Percentiles rank a stretch among this genome's conserved stretches.
Conservation (phyloP, 2,797 vertebrate species). For the Etheostoma nigrum region DNA sequence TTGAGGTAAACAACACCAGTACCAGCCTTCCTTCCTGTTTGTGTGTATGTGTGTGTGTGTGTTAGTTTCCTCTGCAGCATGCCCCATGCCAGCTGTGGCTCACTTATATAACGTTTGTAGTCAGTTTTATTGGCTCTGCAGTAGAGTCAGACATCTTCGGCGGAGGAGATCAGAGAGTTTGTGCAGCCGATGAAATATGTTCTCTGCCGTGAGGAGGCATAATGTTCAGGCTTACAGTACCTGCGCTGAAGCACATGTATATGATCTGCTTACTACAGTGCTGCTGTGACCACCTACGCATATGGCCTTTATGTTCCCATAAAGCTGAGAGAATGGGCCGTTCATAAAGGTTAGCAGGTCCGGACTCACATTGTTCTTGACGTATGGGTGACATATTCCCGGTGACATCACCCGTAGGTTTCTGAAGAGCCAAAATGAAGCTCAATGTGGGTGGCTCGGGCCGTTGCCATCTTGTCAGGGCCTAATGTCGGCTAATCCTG, state of each 20-base stretch:
- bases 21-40: conserved; percentile 2
- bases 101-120: conserved; percentile 40
- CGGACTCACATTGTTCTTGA: conserved; percentile 14
- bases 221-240: conserved; percentile 30
- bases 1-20: conserved; percentile 37
- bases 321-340: neutral
- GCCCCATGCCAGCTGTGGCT: conserved; percentile 48
- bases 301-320: neutral
- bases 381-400: too few species aligned
- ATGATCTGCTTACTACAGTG: neutral
- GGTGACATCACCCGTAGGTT: too few species aligned
- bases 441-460: too few species aligned
- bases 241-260: conserved; percentile 33
- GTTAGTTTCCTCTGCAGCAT: conserved; percentile 32
- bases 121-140: conserved; percentile 50
- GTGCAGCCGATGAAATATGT: conserved; percentile 33
- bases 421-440: too few species aligned
- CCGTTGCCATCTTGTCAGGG: too few species aligned
- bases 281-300: conserved; percentile 1
- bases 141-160: conserved; percentile 29
- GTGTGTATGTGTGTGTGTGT: neutral
- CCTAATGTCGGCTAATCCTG: too few species aligned
- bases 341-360: conserved; percentile 11
- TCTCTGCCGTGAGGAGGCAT: conserved; percentile 31
- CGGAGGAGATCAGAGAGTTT: conserved; percentile 36